phyloP scores from a whole-genome alignment of 2,113 vertebrate species.

The Pelobates fuscus region DNA sequence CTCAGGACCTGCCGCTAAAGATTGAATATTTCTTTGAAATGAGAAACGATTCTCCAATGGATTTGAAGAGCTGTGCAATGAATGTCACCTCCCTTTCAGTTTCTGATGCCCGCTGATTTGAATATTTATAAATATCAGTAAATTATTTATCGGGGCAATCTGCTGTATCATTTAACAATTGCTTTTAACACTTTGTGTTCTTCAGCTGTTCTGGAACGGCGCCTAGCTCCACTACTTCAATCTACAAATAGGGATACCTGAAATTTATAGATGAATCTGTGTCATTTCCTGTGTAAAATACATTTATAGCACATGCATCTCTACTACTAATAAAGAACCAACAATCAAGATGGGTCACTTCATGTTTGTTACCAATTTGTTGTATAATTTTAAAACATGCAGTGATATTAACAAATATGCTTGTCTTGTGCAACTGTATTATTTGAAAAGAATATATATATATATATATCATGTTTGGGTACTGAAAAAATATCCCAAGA shows the following conservation, averaged over 20 bases:
- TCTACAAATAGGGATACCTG: neutral
- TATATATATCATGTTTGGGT: no score
- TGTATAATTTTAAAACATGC: no score
- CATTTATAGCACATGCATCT: no score
- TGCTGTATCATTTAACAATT: constrained; percentile 86
- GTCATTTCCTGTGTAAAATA: no score
- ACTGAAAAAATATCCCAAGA: no score
- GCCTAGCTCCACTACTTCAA: neutral
- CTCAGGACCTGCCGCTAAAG: constrained; percentile 61
- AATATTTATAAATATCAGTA: constrained; percentile 99
- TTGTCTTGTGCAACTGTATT: no score
- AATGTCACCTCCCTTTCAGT: constrained; percentile 70
- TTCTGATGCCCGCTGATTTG: constrained; percentile 91
- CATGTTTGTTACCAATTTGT: no score
- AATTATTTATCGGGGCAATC: constrained; percentile 99
- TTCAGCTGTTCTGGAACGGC: constrained; percentile 1
- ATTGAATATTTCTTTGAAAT: constrained; percentile 70
- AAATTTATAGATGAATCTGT: no score
- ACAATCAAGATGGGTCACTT: no score
- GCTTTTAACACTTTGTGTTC: constrained; percentile 75
- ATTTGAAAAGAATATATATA: no score
- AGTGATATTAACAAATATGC: no score
- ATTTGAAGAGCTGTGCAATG: constrained; percentile 66
- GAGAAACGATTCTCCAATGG: constrained; percentile 70
- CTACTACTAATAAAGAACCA: no score